Conservation (phyloP, 2,113 vertebrate genomes). For the Myocastor coypus region DNA sequence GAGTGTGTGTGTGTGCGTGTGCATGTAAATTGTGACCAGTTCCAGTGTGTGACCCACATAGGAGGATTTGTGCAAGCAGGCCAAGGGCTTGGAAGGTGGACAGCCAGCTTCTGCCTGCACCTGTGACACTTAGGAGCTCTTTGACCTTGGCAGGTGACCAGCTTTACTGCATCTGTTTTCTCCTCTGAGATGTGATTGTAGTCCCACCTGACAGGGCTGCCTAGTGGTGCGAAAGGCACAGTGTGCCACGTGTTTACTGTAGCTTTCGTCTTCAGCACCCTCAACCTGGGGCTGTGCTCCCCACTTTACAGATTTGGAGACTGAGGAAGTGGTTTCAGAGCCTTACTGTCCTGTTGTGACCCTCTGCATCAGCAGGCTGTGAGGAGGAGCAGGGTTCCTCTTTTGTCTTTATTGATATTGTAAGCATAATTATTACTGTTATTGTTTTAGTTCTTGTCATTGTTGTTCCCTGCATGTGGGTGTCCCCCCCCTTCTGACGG, state of each 20-base stretch:
- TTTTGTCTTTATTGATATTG: neutral
- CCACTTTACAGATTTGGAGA: neutral
- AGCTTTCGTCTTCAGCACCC: neutral
- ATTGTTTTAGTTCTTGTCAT: neutral
- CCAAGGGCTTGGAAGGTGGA: fast-evolving
- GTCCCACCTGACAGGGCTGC: neutral
- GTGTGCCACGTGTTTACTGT: fast-evolving
- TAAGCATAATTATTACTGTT: fast-evolving
- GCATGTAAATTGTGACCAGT: neutral
- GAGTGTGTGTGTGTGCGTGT: no score
- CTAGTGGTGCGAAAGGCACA: fast-evolving
- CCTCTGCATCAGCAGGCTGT: neutral
- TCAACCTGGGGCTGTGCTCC: fast-evolving
- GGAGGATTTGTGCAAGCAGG: neutral
- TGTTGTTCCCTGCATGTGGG: neutral
- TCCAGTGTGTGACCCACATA: fast-evolving
- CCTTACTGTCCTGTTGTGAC: no score
- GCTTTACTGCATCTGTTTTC: neutral
- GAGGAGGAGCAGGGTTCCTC: fast-evolving
- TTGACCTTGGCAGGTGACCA: neutral
- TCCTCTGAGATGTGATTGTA: neutral
- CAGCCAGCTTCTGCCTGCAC: fast-evolving
- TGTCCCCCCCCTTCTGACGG: fast-evolving
- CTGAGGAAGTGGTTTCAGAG: neutral
- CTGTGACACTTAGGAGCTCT: neutral